phyloP scores from a whole-genome alignment of 2,113 vertebrate species.

The Crotophaga sulcirostris region DNA sequence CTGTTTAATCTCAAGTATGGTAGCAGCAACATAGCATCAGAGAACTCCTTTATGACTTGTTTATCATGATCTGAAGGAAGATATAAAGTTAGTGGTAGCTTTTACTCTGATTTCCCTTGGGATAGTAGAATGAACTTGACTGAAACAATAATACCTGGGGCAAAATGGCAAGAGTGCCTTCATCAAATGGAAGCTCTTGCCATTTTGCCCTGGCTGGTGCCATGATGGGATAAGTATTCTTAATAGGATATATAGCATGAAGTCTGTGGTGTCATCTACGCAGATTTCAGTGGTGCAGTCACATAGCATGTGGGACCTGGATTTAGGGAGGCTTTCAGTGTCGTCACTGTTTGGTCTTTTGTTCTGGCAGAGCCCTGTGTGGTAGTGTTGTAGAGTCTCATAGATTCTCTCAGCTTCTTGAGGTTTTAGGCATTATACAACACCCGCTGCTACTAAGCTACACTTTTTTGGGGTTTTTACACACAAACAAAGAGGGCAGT shows the following conservation, averaged over 20 bases:
- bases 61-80: not conserved
- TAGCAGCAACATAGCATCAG: not conserved
- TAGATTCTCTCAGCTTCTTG: not conserved
- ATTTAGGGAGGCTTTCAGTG: not conserved
- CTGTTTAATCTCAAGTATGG: not conserved
- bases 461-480: not conserved
- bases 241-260: not conserved
- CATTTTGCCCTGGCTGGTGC: not conserved
- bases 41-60: not conserved
- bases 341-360: not conserved
- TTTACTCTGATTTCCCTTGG: not conserved
- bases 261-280: not conserved
- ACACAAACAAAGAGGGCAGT: not conserved
- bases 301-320: not conserved
- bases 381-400: not conserved
- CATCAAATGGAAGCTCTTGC: not conserved
- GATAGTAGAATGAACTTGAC: not conserved
- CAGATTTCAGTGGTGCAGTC: not conserved
- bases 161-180: too few relatives aligned
- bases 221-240: not conserved
- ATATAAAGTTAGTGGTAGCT: not conserved
- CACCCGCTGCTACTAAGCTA: not conserved
- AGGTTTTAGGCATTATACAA: not conserved
- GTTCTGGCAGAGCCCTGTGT: not conserved
- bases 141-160: not conserved